phyloP scores from a whole-genome alignment of 2,113 vertebrate genomes.

The Macheiramphus alcinus region DNA sequence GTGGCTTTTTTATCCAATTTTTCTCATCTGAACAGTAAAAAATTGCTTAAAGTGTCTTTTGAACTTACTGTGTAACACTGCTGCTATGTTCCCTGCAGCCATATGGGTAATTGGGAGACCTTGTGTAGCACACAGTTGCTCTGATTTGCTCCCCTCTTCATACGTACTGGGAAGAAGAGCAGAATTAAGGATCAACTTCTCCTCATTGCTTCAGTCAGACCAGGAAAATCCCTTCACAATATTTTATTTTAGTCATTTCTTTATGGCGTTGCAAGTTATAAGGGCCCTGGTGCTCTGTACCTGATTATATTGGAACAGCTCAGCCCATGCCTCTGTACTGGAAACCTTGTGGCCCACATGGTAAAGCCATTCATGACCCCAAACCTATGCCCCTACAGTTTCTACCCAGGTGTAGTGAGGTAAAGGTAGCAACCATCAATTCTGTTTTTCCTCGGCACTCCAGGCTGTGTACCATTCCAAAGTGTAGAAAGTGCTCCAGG shows the following conservation, averaged over 20 bases:
- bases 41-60: neutral
- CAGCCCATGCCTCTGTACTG: neutral
- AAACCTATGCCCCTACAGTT: neutral
- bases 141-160: neutral
- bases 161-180: neutral
- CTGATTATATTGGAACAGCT: neutral
- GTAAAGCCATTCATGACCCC: neutral
- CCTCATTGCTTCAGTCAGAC: neutral
- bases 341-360: neutral
- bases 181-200: neutral
- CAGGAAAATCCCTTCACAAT: neutral
- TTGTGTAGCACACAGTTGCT: neutral
- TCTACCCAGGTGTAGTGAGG: neutral
- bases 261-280: neutral
- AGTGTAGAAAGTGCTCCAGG: neutral
- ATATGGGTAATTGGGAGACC: neutral
- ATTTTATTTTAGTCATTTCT: neutral
- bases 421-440: neutral
- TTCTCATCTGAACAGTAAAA: neutral
- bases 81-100: neutral
- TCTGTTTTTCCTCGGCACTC: neutral
- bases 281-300: neutral
- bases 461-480: neutral
- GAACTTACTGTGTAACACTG: neutral
- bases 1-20: neutral